Evolutionary conservation across 2,113 vertebrate genomes (phyloP), one percentile per base, ranked within the genome.

Genomic region (Dryoscopus gambensis): DNA sequence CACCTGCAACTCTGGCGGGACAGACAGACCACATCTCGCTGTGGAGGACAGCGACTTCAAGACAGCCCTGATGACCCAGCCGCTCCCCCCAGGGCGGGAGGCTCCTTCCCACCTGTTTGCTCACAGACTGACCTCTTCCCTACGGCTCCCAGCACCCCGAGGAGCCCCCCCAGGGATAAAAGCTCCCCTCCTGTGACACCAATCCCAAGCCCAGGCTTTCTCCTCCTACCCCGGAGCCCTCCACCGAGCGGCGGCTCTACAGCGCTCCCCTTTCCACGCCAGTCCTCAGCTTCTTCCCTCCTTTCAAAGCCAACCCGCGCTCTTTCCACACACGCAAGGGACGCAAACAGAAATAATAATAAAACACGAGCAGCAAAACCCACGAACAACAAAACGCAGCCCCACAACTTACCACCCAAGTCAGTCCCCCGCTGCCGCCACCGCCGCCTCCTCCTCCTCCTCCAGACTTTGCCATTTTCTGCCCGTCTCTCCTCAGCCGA

Each of bases 401-500:
- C 50, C 39, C 67, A 7, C 47, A 90, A 98, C 98, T 99, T 91
- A 98, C 98, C 98, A 98, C 95, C 98, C 98, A 99, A 52, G 98
- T 98, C 95, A 98, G 94, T 60, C 94, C 98, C 18, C 98, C 97
- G 91, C 98, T 98, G 90, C 98, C 98, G 69, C 98, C 90, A 1
- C 65, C 77, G 42, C 98, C 98, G 15, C 70, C 83, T 42, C 71
- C 84, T 59, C 85, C 85, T 57, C 98, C 98, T 30, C 98, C 98
- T 97, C 97, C 97, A 37, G 97, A 96, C 96, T 99, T 99, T 96
- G 99, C 99, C 99, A 99, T 99, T 97, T 98, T 98, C 78, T 84
- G 78, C 49, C 64, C 94, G 89, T 97, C 65, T 90, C 95, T 56
- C 96, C 93, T 93, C 87, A 70, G 88, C 81, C 82, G 90, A 95